Evolutionary conservation across 2,797 vertebrate species (phyloP).

Genomic region (Phylloscopus collybita): DNA sequence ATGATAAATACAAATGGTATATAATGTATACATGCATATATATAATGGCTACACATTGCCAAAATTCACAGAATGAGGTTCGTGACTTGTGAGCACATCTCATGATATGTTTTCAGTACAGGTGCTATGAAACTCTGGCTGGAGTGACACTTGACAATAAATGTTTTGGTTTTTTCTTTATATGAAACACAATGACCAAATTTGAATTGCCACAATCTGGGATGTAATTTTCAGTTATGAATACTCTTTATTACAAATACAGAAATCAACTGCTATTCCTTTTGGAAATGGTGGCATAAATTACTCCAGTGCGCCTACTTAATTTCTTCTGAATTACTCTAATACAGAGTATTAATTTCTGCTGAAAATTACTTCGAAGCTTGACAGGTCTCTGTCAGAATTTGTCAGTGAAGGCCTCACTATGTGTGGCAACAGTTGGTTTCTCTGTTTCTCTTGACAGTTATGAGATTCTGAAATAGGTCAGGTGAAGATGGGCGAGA

Average conservation of each 20-base stretch:
- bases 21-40: background rate
- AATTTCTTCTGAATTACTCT: background rate
- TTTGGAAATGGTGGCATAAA: conserved; percentile 3
- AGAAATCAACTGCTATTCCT: background rate
- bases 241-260: background rate
- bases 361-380: background rate
- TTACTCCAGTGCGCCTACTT: background rate
- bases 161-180: background rate
- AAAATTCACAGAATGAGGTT: background rate
- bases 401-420: conserved; percentile 21
- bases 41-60: background rate
- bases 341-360: background rate
- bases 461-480: background rate
- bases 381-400: conserved; percentile 11
- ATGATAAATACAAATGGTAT: background rate
- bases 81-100: background rate
- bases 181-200: background rate
- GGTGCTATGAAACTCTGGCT: background rate
- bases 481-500: background rate
- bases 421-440: background rate
- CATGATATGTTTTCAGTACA: background rate
- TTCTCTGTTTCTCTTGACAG: conserved; percentile 33
- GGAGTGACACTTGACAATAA: background rate
- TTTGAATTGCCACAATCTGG: background rate
- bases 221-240: background rate